phyloP scores from a whole-genome alignment of 2,113 vertebrate species.

The Microcebus murinus region DNA sequence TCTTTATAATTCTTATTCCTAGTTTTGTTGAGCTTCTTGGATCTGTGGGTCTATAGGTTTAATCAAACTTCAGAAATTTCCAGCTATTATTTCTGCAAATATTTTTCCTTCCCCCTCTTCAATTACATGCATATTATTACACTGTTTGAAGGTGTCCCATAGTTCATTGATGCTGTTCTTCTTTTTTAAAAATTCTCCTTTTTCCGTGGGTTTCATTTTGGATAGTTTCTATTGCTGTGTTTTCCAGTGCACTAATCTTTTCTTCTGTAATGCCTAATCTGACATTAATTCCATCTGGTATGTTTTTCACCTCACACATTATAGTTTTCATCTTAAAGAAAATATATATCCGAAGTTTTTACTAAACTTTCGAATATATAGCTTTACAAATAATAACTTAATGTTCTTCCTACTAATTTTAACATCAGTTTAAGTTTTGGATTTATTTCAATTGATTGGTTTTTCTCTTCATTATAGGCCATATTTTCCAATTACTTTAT shows the following conservation, averaged over 20 bases:
- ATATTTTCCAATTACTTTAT: not conserved
- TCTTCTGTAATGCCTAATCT: not conserved
- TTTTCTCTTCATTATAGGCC: not conserved
- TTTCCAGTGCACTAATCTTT: not conserved
- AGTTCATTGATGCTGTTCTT: not conserved
- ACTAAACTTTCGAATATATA: not conserved
- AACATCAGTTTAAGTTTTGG: not conserved
- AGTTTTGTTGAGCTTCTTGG: not conserved
- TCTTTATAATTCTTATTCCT: not conserved
- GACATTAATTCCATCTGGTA: not conserved
- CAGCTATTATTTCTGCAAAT: not conserved
- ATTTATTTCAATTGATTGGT: not conserved
- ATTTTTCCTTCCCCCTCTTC: too few species aligned
- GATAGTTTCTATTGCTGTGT: not conserved
- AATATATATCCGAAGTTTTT: not conserved
- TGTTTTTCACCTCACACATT: not conserved
- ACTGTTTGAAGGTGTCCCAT: not conserved
- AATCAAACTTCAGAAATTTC: not conserved
- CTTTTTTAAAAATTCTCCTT: not conserved
- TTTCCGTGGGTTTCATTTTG: not conserved
- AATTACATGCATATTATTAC: not conserved
- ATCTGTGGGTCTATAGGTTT: not conserved
- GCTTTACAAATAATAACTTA: not conserved
- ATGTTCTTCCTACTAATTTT: not conserved
- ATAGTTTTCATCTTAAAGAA: slow-evolving; percentile 6